Evolutionary conservation across 1,140 invertebrate genomes (phyloP).

Genomic region (Globodera ellingtonae): DNA sequence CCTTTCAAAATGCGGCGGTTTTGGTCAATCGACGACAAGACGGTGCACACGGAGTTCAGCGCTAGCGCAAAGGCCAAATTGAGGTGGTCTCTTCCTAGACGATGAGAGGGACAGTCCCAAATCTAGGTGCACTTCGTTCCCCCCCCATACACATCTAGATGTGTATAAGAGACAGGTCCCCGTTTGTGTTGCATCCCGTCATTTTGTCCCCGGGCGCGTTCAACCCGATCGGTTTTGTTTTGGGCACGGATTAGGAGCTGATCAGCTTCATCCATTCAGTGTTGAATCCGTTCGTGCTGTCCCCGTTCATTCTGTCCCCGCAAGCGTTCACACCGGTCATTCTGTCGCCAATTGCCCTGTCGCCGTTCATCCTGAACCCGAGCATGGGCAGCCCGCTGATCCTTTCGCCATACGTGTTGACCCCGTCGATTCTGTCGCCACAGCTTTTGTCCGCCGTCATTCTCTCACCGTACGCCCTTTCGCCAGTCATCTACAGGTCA

Average conservation of each 20-base stretch:
- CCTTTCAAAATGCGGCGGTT: too few species aligned
- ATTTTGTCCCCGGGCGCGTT: conserved; percentile 45
- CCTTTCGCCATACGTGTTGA: conserved; percentile 48
- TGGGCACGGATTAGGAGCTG: too few species aligned
- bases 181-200: conserved; percentile 55
- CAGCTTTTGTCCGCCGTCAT: conserved; percentile 35
- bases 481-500: conserved; percentile 24
- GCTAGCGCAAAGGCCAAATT: too few species aligned
- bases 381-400: conserved; percentile 48
- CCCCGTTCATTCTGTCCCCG: conserved; percentile 54
- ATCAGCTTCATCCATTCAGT: neutral
- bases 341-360: conserved; percentile 56
- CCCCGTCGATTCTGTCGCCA: conserved; percentile 44
- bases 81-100: too few species aligned
- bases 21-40: too few species aligned
- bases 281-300: conserved; percentile 39
- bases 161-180: too few species aligned
- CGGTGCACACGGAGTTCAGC: too few species aligned
- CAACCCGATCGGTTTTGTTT: conserved; percentile 25
- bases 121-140: too few species aligned
- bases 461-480: conserved; percentile 40
- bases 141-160: too few species aligned
- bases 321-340: conserved; percentile 55
- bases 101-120: too few species aligned
- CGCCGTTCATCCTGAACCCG: conserved; percentile 52